Evolutionary conservation across 2,797 vertebrate genomes (phyloP).

Genomic region (Pterois miles): DNA sequence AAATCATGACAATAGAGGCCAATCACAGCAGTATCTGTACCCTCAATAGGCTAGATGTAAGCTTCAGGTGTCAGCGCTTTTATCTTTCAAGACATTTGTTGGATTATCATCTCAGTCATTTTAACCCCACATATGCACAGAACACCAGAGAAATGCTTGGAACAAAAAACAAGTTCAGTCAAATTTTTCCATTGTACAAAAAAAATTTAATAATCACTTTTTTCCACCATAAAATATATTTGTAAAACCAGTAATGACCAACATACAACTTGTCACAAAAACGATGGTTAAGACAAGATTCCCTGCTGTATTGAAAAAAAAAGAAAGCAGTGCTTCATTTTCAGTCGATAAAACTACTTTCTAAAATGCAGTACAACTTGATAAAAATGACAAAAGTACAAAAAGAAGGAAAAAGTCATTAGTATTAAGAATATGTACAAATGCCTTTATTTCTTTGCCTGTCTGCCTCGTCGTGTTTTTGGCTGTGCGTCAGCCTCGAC

Average conservation of each 20-base stretch:
- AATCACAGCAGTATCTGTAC: neutral
- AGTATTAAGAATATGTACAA: constrained; percentile 35
- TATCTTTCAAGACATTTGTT: no score
- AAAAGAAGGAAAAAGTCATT: neutral
- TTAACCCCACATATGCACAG: neutral
- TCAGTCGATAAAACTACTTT: constrained; percentile 39
- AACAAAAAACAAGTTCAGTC: constrained; percentile 8
- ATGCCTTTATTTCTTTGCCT: constrained; percentile 63
- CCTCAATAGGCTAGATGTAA: neutral
- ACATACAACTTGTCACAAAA: constrained; percentile 25
- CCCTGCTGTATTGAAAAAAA: constrained; percentile 43
- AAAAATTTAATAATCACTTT: constrained; percentile 60
- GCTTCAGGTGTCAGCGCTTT: neutral
- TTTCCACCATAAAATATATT: constrained; percentile 45
- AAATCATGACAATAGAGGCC: neutral
- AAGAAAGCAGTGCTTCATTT: constrained; percentile 49
- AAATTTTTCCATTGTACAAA: constrained; percentile 22
- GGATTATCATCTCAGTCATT: neutral
- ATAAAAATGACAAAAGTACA: constrained; percentile 11
- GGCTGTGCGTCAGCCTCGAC: constrained; percentile 30
- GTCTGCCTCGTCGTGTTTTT: constrained; percentile 71
- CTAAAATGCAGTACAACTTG: constrained; percentile 16
- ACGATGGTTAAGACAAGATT: constrained; percentile 14
- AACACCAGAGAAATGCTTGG: neutral
- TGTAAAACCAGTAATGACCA: constrained; percentile 21